phyloP scores from a whole-genome alignment of 1,140 invertebrate genomes.

The Phymorhynchus buccinoides region DNA sequence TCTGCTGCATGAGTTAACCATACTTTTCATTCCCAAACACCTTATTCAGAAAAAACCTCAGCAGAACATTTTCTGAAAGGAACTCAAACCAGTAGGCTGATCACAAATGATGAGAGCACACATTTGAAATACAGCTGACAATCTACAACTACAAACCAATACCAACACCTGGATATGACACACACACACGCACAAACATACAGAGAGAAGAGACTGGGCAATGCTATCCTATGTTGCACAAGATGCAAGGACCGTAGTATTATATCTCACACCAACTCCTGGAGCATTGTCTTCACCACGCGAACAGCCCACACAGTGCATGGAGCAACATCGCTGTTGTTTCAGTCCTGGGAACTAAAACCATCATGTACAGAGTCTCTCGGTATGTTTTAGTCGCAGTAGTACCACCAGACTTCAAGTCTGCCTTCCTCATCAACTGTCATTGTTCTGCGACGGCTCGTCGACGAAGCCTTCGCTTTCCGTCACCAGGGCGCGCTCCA shows the following conservation, averaged over 20 bases:
- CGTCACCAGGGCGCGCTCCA: conserved; percentile 76
- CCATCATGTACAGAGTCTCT: conserved; percentile 2
- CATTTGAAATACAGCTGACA: background rate
- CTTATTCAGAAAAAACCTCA: background rate
- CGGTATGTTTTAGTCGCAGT: background rate
- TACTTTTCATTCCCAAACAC: background rate
- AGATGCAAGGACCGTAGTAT: background rate
- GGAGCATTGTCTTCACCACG: background rate
- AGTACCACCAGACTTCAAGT: too few species aligned
- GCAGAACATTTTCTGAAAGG: background rate
- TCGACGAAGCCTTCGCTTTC: conserved; percentile 74
- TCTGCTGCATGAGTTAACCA: too few species aligned
- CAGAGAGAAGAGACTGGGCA: background rate
- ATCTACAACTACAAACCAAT: background rate
- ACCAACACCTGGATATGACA: background rate
- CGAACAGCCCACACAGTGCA: background rate
- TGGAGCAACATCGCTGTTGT: background rate
- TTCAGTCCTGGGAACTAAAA: conserved; percentile 25
- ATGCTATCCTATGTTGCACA: background rate
- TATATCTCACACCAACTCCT: conserved; percentile 1
- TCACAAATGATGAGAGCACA: background rate
- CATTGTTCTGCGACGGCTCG: conserved; percentile 49
- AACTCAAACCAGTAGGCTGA: background rate
- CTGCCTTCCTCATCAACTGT: conserved; percentile 58
- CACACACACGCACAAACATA: too few species aligned